Conservation (phyloP, 2,113 vertebrate species). For the Forbesichthys papilliferus region DNA sequence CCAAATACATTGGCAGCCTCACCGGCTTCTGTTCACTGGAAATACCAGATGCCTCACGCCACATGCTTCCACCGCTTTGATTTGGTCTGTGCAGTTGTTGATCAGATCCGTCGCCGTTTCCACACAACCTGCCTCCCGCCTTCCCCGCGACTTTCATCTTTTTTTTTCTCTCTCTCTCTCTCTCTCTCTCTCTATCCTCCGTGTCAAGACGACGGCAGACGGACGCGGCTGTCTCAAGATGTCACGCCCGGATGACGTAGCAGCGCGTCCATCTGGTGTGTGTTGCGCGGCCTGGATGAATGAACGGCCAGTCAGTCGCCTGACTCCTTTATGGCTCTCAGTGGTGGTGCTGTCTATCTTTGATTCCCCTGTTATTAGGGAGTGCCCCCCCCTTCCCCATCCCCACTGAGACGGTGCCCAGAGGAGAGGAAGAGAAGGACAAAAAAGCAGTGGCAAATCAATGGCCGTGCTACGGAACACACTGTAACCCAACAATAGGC, state of each 20-base stretch:
- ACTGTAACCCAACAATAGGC: constrained; percentile 59
- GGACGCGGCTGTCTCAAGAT: constrained; percentile 66
- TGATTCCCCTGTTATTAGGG: constrained; percentile 73
- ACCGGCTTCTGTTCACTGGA: constrained; percentile 66
- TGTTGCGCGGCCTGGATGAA: constrained; percentile 61
- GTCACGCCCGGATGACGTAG: constrained; percentile 63
- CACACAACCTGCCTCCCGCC: constrained; percentile 69
- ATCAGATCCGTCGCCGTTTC: constrained; percentile 68
- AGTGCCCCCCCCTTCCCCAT: constrained; percentile 18
- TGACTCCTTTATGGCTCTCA: constrained; percentile 67
- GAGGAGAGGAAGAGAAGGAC: constrained; percentile 64
- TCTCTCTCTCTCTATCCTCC: not conserved
- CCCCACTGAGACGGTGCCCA: constrained; percentile 63
- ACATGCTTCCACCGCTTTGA: constrained; percentile 75
- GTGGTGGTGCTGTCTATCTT: constrained; percentile 71
- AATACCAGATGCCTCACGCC: constrained; percentile 69
- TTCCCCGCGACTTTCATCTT: constrained; percentile 69
- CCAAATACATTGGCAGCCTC: constrained; percentile 58
- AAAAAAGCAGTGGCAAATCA: constrained; percentile 70
- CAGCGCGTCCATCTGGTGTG: constrained; percentile 72
- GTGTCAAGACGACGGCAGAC: constrained; percentile 48
- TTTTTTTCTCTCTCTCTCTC: not conserved
- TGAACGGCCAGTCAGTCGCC: constrained; percentile 64
- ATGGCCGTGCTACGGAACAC: constrained; percentile 57
- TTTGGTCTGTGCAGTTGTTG: constrained; percentile 73